Percentiles rank a stretch among this genome's conserved stretches.
Conservation (phyloP, 2,797 vertebrate genomes). For the Sardinella longiceps region DNA sequence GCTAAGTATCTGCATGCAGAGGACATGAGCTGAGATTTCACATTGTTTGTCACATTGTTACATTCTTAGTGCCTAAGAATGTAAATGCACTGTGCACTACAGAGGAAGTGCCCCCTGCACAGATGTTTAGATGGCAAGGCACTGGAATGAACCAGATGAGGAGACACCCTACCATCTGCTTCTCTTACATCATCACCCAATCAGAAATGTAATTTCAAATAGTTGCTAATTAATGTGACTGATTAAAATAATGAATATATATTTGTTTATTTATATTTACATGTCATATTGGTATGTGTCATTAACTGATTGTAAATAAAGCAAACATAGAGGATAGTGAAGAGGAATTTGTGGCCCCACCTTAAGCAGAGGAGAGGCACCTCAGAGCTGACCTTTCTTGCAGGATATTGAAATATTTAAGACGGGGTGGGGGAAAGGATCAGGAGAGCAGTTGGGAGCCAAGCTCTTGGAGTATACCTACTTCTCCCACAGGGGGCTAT, state of each 20-base stretch:
- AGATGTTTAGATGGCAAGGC: not conserved
- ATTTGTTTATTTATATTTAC: not conserved
- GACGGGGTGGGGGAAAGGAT: not conserved
- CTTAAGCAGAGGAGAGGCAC: not conserved
- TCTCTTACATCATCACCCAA: not conserved
- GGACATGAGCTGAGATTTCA: not conserved
- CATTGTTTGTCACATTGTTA: not conserved
- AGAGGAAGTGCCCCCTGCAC: not conserved
- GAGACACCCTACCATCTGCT: not conserved
- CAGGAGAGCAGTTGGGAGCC: not conserved
- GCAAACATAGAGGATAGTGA: not conserved
- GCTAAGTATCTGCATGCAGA: not conserved
- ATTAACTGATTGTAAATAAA: not conserved
- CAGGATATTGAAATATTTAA: constrained; percentile 27
- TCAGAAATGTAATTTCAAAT: not conserved
- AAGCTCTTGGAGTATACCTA: not conserved
- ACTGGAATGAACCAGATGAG: not conserved
- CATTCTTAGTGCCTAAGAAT: not conserved
- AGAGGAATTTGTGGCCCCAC: not conserved
- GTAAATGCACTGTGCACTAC: not conserved
- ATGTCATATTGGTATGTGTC: not conserved
- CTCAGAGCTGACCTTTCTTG: constrained; percentile 4
- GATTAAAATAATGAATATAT: not conserved
- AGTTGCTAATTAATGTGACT: not conserved
- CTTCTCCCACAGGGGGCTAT: not conserved